Conservation (phyloP, 2,888 invertebrate genomes). For the Elysia crispata region DNA sequence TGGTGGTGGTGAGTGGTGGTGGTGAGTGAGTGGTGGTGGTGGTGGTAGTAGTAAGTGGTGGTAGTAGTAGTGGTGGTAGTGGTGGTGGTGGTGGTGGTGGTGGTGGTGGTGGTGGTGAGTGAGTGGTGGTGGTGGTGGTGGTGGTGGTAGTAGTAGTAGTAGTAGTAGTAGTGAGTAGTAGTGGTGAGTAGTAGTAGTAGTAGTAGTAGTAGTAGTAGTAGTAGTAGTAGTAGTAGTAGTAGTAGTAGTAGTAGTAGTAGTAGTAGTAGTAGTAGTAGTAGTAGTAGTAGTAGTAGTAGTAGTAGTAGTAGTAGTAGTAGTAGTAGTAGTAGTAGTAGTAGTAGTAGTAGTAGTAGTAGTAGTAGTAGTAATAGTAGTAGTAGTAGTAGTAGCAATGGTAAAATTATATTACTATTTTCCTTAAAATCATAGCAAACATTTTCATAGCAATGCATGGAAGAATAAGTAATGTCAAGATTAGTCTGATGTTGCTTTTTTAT, state of each 20-base stretch:
- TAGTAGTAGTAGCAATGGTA: too few relatives aligned
- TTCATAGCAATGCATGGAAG: too few relatives aligned
- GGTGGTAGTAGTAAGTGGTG: constrained; percentile 1
- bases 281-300: constrained; percentile 16
- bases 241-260: constrained; percentile 15
- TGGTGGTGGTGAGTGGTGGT: background rate
- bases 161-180: too few relatives aligned
- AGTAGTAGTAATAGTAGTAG: background rate
- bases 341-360: background rate
- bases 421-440: too few relatives aligned
- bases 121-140: too few relatives aligned
- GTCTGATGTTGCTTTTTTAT: too few relatives aligned
- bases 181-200: too few relatives aligned
- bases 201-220: constrained; percentile 20
- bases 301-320: constrained; percentile 19
- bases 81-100: background rate
- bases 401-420: too few relatives aligned
- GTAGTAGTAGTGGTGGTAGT: background rate
- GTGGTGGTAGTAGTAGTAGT: constrained; percentile 16
- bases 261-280: constrained; percentile 12
- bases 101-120: background rate
- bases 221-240: constrained; percentile 20
- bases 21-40: background rate
- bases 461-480: too few relatives aligned
- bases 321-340: constrained; percentile 20